Conservation (phyloP, 2,113 vertebrate species). For the Piprites chloris region DNA sequence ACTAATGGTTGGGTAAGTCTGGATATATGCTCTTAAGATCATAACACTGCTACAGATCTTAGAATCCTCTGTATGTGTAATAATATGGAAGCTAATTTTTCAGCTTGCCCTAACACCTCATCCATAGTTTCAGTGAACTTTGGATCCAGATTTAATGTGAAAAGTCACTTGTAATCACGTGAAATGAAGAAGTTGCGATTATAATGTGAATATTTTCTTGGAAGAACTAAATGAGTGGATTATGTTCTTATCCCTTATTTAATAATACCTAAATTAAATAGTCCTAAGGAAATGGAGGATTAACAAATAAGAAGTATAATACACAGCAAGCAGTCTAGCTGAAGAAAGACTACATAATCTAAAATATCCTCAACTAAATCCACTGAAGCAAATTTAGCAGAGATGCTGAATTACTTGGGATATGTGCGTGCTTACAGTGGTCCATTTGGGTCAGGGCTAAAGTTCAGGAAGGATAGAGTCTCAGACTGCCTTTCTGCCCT, state of each 20-base stretch:
- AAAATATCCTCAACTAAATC: constrained; percentile 52
- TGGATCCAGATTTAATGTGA: constrained; percentile 5
- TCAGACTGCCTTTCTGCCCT: neutral
- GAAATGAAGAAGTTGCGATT: constrained; percentile 6
- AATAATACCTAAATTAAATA: constrained; percentile 51
- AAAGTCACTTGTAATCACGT: neutral
- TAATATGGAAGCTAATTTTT: constrained; percentile 28
- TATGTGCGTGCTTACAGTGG: neutral
- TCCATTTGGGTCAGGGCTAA: constrained; percentile 58
- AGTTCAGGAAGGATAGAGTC: constrained; percentile 35
- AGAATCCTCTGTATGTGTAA: neutral
- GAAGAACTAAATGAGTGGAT: constrained; percentile 50
- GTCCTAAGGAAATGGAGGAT: constrained; percentile 51
- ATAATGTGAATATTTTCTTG: constrained; percentile 40
- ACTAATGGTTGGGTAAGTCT: neutral
- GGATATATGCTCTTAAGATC: neutral
- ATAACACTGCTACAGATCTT: neutral
- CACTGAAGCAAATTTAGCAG: constrained; percentile 17
- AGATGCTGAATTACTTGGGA: constrained; percentile 37
- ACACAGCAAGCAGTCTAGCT: constrained; percentile 40
- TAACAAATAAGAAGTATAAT: constrained; percentile 58
- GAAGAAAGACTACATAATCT: constrained; percentile 53
- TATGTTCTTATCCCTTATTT: constrained; percentile 58
- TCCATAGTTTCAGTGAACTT: constrained; percentile 16
- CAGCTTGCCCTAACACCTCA: neutral